These are phyloP conservation scores for Drosophila barbarae DNA, from an alignment of 2,888 invertebrate genomes.

Conservation along the genomic window DNA sequence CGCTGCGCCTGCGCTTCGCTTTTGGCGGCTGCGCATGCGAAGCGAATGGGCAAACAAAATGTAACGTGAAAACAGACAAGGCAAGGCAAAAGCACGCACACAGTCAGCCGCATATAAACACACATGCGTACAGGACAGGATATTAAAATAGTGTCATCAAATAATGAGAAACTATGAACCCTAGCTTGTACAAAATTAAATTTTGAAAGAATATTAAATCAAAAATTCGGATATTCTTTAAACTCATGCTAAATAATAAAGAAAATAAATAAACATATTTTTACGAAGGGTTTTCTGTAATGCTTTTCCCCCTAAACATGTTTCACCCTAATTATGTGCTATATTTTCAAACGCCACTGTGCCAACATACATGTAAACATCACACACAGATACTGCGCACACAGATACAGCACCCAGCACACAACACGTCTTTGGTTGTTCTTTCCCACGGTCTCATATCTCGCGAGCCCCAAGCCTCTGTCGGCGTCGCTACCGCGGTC, in stretches of 20 bases:
- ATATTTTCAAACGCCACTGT: slow-evolving; percentile 8
- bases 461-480: slow-evolving; percentile 61
- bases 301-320: not conserved
- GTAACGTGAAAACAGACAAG: slow-evolving; percentile 58
- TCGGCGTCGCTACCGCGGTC: slow-evolving; percentile 49
- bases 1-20: slow-evolving; percentile 48
- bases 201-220: not conserved
- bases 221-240: not conserved
- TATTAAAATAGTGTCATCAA: slow-evolving; percentile 37
- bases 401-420: slow-evolving; percentile 54
- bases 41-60: slow-evolving; percentile 70
- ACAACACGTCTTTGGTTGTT: slow-evolving; percentile 77
- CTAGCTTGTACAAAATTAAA: no score
- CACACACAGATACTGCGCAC: slow-evolving; percentile 36
- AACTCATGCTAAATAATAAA: not conserved
- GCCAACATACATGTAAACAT: slow-evolving; percentile 33
- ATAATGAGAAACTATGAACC: no score
- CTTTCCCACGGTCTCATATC: slow-evolving; percentile 80
- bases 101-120: slow-evolving; percentile 10
- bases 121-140: slow-evolving; percentile 27
- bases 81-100: slow-evolving; percentile 46
- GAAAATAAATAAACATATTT: not conserved
- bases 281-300: not conserved
- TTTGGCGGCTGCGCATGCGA: slow-evolving; percentile 58
- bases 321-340: not conserved